Evolutionary conservation across 30 jellyfish, hydroid and myxozoan genomes (phyloP).

Genomic region (Morbakka virulenta): DNA sequence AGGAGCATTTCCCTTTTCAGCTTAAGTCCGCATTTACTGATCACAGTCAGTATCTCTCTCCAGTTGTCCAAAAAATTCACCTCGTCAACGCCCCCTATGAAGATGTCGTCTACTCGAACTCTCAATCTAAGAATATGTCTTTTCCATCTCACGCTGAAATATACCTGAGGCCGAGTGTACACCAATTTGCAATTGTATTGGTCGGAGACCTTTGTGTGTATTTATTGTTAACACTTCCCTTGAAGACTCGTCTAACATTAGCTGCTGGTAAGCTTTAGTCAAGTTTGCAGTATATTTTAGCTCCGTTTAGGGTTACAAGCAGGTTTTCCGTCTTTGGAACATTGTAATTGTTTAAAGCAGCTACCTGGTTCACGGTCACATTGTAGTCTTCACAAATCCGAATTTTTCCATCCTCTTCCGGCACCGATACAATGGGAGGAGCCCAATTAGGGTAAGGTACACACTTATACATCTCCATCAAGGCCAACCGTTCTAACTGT

Average conservation of each 20-base stretch:
- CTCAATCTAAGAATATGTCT: conserved; percentile 20
- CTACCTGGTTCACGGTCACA: conserved; percentile 44
- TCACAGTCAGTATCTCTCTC: conserved; percentile 1
- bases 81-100: conserved; percentile 28
- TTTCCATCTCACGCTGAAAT: conserved; percentile 54
- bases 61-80: conserved; percentile 5
- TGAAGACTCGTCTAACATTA: conserved; percentile 54
- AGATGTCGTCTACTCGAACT: conserved; percentile 49
- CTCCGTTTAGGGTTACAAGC: conserved; percentile 46
- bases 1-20: conserved; percentile 32
- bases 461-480: background rate
- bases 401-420: conserved; percentile 35
- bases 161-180: conserved; percentile 67
- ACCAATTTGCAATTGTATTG: conserved; percentile 56
- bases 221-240: conserved; percentile 35
- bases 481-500: conserved; percentile 45
- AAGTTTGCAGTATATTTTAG: conserved; percentile 27
- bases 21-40: conserved; percentile 9
- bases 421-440: background rate
- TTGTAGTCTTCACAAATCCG: conserved; percentile 63
- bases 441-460: background rate
- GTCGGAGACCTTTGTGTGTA: conserved; percentile 58
- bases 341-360: conserved; percentile 47
- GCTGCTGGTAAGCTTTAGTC: conserved; percentile 48
- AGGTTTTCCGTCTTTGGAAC: conserved; percentile 37